Conservation (phyloP, 2,888 invertebrate species). For the Lysandra coridon region DNA sequence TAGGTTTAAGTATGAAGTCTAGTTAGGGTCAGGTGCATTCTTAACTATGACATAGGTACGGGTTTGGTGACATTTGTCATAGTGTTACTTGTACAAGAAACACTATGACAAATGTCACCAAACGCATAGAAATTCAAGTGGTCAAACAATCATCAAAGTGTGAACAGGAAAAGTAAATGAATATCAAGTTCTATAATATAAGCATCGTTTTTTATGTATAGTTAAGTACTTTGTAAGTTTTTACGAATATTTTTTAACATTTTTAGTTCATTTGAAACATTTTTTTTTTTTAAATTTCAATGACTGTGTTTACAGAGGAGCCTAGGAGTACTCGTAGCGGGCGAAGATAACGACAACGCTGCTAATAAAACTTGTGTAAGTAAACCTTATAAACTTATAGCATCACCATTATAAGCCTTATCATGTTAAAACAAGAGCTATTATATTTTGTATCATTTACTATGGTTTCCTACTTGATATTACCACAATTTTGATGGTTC, state of each 20-base stretch:
- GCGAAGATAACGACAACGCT: constrained; percentile 3
- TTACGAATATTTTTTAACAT: neutral
- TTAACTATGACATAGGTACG: too few species aligned
- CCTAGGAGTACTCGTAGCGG: constrained; percentile 7
- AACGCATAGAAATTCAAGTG: neutral
- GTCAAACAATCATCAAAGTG: neutral
- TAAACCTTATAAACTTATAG: neutral
- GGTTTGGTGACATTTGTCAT: too few species aligned
- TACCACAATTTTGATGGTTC: too few species aligned
- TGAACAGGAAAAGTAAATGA: constrained; percentile 4
- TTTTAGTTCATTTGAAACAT: neutral
- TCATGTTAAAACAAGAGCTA: too few species aligned
- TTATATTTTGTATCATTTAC: too few species aligned
- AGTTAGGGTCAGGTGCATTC: too few species aligned
- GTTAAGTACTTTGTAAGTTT: neutral
- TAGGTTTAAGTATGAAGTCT: too few species aligned
- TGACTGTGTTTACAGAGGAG: constrained; percentile 11
- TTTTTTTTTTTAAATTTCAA: neutral
- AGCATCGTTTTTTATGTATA: neutral
- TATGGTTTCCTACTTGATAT: too few species aligned
- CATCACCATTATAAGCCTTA: too few species aligned
- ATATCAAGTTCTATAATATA: neutral
- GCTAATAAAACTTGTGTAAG: neutral
- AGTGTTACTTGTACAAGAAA: neutral
- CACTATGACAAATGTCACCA: neutral